These are phyloP conservation scores for Apostichopus californicus DNA, from an alignment of 35 echinoderm and acorn worm species.

Conservation along the genomic window DNA sequence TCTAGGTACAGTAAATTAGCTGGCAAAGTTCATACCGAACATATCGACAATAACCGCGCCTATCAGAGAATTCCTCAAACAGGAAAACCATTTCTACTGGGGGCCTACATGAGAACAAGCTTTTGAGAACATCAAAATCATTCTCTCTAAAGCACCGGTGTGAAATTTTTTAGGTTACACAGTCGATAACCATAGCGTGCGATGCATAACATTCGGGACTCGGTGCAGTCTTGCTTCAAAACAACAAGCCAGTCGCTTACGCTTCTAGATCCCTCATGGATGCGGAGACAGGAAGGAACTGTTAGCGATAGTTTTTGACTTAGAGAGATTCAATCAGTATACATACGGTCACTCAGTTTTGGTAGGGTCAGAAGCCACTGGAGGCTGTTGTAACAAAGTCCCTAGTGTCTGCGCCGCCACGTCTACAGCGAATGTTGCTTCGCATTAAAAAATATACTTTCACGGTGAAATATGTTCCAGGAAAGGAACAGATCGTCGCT, in stretches of 20 bases:
- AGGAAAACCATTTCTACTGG: conserved; percentile 53
- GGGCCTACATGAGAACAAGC: conserved; percentile 20
- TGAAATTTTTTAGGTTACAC: not conserved
- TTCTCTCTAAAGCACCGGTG: not conserved
- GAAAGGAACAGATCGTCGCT: not conserved
- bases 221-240: too few relatives aligned
- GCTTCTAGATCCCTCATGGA: not conserved
- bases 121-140: not conserved
- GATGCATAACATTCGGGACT: not conserved
- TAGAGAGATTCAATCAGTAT: conserved; percentile 7
- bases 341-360: not conserved
- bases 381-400: conserved; percentile 35
- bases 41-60: conserved; percentile 60
- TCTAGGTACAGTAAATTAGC: conserved; percentile 64
- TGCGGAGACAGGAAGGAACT: not conserved
- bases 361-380: not conserved
- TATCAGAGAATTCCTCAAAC: conserved; percentile 38
- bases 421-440: conserved; percentile 59
- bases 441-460: conserved; percentile 53
- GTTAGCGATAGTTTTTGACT: not conserved
- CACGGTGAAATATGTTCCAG: not conserved
- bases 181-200: not conserved
- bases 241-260: not conserved
- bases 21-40: conserved; percentile 66
- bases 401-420: conserved; percentile 41